A percentile compares a stretch with the other conserved stretches of the same genome.
Conservation (phyloP, 2,888 invertebrate species). For the Diadromus collaris region DNA sequence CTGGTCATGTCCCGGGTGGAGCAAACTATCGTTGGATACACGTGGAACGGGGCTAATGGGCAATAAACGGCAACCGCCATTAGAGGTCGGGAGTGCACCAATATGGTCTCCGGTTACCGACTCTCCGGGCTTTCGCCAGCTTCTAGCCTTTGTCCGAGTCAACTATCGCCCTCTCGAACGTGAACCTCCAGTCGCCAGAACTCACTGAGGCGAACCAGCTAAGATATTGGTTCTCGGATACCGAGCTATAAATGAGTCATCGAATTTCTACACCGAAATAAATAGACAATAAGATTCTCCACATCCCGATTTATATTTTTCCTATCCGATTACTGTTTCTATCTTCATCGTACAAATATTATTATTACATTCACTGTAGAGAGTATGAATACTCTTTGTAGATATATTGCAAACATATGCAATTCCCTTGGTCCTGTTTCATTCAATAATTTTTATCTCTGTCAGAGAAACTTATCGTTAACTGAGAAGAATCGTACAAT, state of each 20-base stretch:
- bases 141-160: conserved; percentile 23
- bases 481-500: not conserved
- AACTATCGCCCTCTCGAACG: conserved; percentile 30
- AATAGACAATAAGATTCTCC: not conserved
- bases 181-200: not conserved
- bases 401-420: not conserved
- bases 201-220: not conserved
- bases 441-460: not conserved
- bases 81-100: conserved; percentile 36
- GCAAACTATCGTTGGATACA: conserved; percentile 34
- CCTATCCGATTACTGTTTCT: not conserved
- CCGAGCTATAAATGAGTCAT: conserved; percentile 3
- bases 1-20: not conserved
- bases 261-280: not conserved
- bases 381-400: not conserved
- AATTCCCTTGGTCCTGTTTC: not conserved
- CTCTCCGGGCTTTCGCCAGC: conserved; percentile 36
- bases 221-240: not conserved
- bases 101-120: conserved; percentile 36
- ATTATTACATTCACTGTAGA: not conserved
- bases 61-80: conserved; percentile 53
- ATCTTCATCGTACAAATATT: not conserved
- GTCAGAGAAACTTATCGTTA: not conserved
- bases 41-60: conserved; percentile 49
- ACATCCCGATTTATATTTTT: not conserved